Conservation (phyloP, 2,113 vertebrate species). For the Cheirogaleus medius region DNA sequence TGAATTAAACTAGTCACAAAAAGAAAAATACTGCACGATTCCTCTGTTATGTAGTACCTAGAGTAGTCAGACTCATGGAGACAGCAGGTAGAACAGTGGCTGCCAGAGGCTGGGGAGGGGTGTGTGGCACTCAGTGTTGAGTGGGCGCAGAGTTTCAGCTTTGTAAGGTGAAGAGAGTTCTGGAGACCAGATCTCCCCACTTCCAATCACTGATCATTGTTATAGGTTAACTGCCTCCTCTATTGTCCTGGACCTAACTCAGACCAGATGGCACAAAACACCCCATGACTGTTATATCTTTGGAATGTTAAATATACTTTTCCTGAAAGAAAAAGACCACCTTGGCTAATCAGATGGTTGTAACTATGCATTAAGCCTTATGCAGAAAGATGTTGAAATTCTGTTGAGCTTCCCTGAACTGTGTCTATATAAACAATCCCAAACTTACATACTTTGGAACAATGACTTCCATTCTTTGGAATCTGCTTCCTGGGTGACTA, state of each 20-base stretch:
- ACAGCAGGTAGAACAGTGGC: neutral
- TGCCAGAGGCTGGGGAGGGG: neutral
- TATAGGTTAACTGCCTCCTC: neutral
- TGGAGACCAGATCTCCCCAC: neutral
- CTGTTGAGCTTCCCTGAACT: neutral
- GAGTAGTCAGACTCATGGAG: neutral
- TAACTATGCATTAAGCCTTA: neutral
- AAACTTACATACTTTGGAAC: neutral
- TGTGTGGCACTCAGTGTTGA: neutral
- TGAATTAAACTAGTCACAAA: neutral
- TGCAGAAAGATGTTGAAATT: neutral
- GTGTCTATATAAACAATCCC: neutral
- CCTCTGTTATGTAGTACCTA: neutral
- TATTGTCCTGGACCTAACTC: neutral
- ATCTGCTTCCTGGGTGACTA: neutral
- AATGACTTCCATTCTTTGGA: neutral
- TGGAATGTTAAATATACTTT: neutral
- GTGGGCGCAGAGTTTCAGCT: neutral
- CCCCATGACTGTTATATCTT: neutral
- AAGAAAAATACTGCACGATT: neutral
- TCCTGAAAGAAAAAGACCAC: neutral
- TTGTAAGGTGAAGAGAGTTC: neutral
- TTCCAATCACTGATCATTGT: neutral
- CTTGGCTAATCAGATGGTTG: neutral
- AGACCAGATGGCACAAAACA: neutral